Evolutionary conservation across 2,888 invertebrate genomes (phyloP).

Genomic region (Pandemis heparana): DNA sequence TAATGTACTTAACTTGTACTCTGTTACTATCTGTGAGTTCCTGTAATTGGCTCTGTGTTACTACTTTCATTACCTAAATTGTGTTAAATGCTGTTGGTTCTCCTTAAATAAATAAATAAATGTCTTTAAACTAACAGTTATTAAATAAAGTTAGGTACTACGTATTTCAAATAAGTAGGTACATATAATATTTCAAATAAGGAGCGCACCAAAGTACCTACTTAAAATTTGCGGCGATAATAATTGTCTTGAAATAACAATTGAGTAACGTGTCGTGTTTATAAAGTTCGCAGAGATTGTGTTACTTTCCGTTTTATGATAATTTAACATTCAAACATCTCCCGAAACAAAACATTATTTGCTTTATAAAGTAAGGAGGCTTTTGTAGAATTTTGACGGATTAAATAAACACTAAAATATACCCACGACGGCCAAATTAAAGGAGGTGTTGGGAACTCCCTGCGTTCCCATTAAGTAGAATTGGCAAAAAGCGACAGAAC

Average conservation of each 20-base stretch:
- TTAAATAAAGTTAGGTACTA: neutral
- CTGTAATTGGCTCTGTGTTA: too few relatives aligned
- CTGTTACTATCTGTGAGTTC: too few relatives aligned
- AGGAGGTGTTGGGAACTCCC: conserved; percentile 73
- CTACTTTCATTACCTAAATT: too few relatives aligned
- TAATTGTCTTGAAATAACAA: conserved; percentile 14
- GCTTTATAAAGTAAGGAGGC: conserved; percentile 35
- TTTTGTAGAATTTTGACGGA: conserved; percentile 59
- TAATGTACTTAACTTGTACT: too few relatives aligned
- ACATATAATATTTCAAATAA: neutral
- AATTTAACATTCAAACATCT: conserved; percentile 34
- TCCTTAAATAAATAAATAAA: too few relatives aligned
- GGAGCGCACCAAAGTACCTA: neutral
- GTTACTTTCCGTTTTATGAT: conserved; percentile 23
- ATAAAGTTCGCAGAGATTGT: conserved; percentile 21
- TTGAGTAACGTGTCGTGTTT: conserved; percentile 24
- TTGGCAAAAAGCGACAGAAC: conserved; percentile 83
- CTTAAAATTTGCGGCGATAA: conserved; percentile 13
- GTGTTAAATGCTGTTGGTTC: too few relatives aligned
- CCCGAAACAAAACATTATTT: conserved; percentile 42
- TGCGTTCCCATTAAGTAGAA: conserved; percentile 78
- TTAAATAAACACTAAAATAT: conserved; percentile 74
- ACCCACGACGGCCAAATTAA: conserved; percentile 69
- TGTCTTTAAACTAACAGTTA: too few relatives aligned
- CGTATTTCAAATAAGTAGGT: conserved; percentile 1